Base-by-base conservation (phyloP, 2,113 vertebrate genomes). In the Coptodon bakossiorum region DNA sequence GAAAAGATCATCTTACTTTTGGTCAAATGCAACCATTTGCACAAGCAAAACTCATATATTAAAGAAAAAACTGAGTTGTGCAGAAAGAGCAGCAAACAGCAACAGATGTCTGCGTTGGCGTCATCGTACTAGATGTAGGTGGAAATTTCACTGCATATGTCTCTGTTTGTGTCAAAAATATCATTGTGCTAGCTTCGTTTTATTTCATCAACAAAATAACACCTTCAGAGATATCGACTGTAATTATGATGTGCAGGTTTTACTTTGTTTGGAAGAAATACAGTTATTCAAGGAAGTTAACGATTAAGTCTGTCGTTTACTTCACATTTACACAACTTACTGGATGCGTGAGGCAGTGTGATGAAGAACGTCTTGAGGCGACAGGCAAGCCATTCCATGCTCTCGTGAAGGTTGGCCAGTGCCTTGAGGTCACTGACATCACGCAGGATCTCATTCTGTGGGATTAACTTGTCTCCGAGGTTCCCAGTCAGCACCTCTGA, bases 401-500 rank as follows among this genome's bases (percentile, higher is more conserved):
- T 99, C 93, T 99, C 99, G 0, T 99, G 98, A 93, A 99, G 96
- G 93, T 99, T 99, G 93, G 98, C 98, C 94, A 99, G 96, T 27
- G 98, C 97, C 91, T 99, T 99, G 88, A 99, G 97, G 95, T 99
- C 98, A 3, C 98, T 99, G 93, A 99, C 98, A 1, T 99, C 98
- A 27, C 97, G 94, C 22, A 99, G 96, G 92, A 99, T 99, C 96
- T 99, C 99, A 85, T 97, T 98, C 34, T 97, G 97, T 10, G 98
- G 98, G 94, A 99, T 99, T 84, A 99, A 93, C 34, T 99, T 99
- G 94, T 99, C 98, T 19, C 99, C 98, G 7, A 99, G 95, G 96
- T 99, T 99, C 29, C 99, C 99, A 1, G 98, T 99, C 79, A 99
- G 96, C 16, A 99, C 99, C 95, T 99, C 99, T 0, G 98, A 99